phyloP scores from a whole-genome alignment of 1,140 invertebrate genomes.

The Drosophila kurseongensis region DNA sequence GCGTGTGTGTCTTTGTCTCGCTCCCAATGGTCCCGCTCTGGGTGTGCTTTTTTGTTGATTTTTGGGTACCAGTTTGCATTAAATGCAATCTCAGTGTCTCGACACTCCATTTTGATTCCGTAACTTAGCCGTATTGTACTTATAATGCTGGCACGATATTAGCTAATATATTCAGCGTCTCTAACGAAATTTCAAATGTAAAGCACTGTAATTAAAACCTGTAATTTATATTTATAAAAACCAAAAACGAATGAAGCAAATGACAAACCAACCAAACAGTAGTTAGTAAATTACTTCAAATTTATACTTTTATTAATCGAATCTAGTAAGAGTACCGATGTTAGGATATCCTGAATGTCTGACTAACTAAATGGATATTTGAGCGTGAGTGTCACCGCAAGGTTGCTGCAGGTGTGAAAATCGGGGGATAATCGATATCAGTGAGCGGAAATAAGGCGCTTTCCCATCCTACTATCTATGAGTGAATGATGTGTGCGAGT shows the following conservation, averaged over 20 bases:
- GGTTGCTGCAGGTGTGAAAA: conserved; percentile 6
- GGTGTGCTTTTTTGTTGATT: conserved; percentile 10
- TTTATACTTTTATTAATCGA: conserved; percentile 62
- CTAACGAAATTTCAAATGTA: conserved; percentile 50
- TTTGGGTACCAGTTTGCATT: conserved; percentile 50
- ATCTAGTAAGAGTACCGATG: conserved; percentile 22
- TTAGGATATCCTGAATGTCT: conserved; percentile 6
- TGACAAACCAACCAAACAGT: conserved; percentile 50
- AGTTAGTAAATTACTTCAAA: conserved; percentile 77
- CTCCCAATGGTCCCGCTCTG: conserved; percentile 7
- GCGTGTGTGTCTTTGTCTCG: conserved; percentile 33
- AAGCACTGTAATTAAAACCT: conserved; percentile 54
- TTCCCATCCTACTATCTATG: conserved; percentile 19
- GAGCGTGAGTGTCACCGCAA: conserved; percentile 7
- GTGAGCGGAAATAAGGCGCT: conserved; percentile 1
- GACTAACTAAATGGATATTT: conserved; percentile 4
- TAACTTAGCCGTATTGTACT: conserved; percentile 41
- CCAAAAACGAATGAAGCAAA: conserved; percentile 19
- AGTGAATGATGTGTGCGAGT: conserved; percentile 22
- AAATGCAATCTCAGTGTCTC: conserved; percentile 62
- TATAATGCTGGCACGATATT: conserved; percentile 59
- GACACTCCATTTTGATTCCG: conserved; percentile 63
- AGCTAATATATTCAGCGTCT: conserved; percentile 48
- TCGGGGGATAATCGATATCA: conserved; percentile 25
- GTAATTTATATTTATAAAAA: conserved; percentile 50